Conservation (phyloP, 1,140 invertebrate species). For the Leptopilina clavipes region DNA sequence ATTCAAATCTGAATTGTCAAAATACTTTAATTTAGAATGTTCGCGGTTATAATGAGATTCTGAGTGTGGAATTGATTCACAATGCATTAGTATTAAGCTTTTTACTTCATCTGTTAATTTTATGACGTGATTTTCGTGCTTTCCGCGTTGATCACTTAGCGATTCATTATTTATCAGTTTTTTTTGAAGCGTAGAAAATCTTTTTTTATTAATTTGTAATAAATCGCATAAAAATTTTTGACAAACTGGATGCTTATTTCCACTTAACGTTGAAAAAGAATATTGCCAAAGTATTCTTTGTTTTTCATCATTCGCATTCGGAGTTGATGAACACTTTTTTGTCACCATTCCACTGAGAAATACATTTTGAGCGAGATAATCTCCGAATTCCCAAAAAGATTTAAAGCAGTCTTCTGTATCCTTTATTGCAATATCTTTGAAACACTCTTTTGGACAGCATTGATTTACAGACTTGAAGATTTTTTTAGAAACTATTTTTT, state of each 20-base stretch:
- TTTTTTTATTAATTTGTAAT: too few species aligned
- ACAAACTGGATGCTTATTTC: too few species aligned
- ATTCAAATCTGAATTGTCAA: slow-evolving; percentile 35
- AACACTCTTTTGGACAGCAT: not conserved
- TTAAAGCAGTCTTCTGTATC: not conserved
- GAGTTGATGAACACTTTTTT: not conserved
- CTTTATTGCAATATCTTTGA: not conserved
- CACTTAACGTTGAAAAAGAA: too few species aligned
- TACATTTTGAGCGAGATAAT: slow-evolving; percentile 1
- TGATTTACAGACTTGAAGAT: not conserved
- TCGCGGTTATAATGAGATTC: slow-evolving; percentile 39
- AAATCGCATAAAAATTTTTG: too few species aligned
- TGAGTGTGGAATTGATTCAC: slow-evolving; percentile 38
- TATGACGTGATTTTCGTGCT: slow-evolving; percentile 34
- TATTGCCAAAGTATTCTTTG: too few species aligned
- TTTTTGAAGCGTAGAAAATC: too few species aligned
- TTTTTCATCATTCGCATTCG: not conserved
- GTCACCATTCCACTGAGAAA: slow-evolving; percentile 34
- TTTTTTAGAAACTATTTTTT: not conserved
- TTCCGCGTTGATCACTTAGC: slow-evolving; percentile 32
- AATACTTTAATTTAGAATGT: slow-evolving; percentile 42
- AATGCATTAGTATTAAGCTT: slow-evolving; percentile 39
- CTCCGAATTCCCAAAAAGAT: not conserved
- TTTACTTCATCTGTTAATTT: slow-evolving; percentile 45
- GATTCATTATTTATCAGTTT: not conserved